A percentile compares a stretch with the other conserved stretches of the same genome.
These are phyloP conservation scores for Cremastinae sp. DNA, from an alignment of 2,888 invertebrate genomes.

Conservation along the genomic window DNA sequence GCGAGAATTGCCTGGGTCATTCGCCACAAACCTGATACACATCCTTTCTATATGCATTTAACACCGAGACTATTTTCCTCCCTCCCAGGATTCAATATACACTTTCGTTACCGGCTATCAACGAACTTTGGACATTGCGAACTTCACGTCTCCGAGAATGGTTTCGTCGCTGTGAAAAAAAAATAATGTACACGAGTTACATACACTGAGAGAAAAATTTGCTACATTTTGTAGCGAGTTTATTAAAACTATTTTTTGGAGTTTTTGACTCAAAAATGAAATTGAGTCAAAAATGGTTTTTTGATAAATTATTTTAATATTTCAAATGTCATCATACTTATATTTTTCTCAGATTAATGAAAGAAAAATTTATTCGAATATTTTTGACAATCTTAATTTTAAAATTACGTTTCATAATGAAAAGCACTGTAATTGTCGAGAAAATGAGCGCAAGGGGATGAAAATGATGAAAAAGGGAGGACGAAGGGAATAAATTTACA, in stretches of 20 bases:
- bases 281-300: too few species aligned
- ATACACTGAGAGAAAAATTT: too few species aligned
- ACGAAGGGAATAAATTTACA: neutral
- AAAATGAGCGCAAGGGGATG: neutral
- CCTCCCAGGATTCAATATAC: slow-evolving; percentile 16
- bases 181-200: too few species aligned
- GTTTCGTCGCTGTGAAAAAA: neutral
- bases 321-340: too few species aligned
- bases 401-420: too few species aligned
- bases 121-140: neutral
- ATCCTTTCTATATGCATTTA: slow-evolving; percentile 44
- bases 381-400: too few species aligned
- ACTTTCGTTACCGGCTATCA: slow-evolving; percentile 11
- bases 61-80: slow-evolving; percentile 40
- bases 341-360: too few species aligned
- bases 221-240: too few species aligned
- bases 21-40: slow-evolving; percentile 43
- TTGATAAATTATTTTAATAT: too few species aligned
- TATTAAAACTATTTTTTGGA: too few species aligned
- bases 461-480: neutral
- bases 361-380: too few species aligned
- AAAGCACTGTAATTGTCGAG: neutral
- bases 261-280: too few species aligned
- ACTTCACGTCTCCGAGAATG: neutral
- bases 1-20: slow-evolving; percentile 58